Evolutionary conservation across 2,888 invertebrate species (phyloP).

Genomic region (Nomada flava): DNA sequence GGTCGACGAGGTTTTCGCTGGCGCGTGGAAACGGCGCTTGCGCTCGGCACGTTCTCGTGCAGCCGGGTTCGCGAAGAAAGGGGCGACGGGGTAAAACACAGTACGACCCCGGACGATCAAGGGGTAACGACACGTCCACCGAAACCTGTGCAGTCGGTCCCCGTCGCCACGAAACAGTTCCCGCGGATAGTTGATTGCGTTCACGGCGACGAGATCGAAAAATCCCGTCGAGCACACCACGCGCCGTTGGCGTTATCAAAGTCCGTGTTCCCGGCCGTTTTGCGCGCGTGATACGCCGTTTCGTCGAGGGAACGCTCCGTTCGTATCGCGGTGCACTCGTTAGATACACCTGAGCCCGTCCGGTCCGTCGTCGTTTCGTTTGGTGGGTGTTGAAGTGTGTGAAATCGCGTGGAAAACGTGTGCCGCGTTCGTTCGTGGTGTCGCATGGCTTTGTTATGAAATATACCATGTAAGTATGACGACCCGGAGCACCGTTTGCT

Average conservation of each 20-base stretch:
- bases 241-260: conserved; percentile 2
- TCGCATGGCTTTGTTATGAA: conserved; percentile 70
- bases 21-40: conserved; percentile 77
- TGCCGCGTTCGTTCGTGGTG: conserved; percentile 16
- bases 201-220: background rate
- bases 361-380: conserved; percentile 1
- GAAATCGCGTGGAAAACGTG: conserved; percentile 9
- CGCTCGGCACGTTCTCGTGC: conserved; percentile 66
- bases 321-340: conserved; percentile 23
- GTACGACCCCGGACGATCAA: conserved; percentile 79
- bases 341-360: conserved; percentile 3
- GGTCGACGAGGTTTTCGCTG: conserved; percentile 70
- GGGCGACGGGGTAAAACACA: conserved; percentile 79
- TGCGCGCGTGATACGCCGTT: conserved; percentile 20
- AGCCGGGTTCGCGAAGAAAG: conserved; percentile 71
- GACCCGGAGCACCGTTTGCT: background rate
- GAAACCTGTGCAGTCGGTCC: conserved; percentile 13
- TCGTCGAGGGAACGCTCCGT: background rate
- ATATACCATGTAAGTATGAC: conserved; percentile 69
- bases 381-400: conserved; percentile 43
- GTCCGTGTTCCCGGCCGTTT: background rate
- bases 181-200: conserved; percentile 45
- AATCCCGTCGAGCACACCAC: background rate
- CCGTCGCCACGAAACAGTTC: conserved; percentile 33
- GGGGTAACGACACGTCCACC: conserved; percentile 71